Percentiles rank a stretch among this genome's conserved stretches.
Evolutionary conservation across 2,113 vertebrate genomes (phyloP).

Genomic region (Festucalex cinctus): DNA sequence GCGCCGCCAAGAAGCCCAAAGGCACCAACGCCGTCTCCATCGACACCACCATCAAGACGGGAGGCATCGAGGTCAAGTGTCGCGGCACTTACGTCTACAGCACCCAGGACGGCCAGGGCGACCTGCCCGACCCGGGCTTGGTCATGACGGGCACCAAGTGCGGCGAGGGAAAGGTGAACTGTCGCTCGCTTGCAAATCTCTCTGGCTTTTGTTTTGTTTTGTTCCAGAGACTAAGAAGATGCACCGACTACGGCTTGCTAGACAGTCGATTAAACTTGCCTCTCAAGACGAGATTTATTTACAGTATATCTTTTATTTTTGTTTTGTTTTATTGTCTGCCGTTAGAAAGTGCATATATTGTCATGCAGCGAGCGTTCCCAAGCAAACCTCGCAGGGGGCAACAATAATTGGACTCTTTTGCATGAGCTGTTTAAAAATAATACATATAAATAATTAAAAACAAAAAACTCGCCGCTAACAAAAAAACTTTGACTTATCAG

Average conservation of each 20-base stretch:
- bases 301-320: neutral
- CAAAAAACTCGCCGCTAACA: no score
- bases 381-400: neutral
- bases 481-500: no score
- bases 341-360: neutral
- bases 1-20: conserved; percentile 81
- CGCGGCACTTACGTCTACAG: conserved; percentile 81
- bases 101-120: conserved; percentile 78
- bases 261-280: no score
- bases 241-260: no score
- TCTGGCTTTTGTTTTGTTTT: neutral
- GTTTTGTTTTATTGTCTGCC: neutral
- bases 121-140: conserved; percentile 81
- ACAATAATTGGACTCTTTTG: neutral
- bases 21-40: conserved; percentile 80
- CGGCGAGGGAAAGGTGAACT: conserved; percentile 84
- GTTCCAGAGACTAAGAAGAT: neutral
- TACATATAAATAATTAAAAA: no score
- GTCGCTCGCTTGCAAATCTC: neutral
- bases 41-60: conserved; percentile 80
- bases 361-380: no score
- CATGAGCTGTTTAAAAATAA: no score
- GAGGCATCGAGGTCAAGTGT: conserved; percentile 81
- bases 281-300: neutral
- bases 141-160: conserved; percentile 92